Evolutionary conservation across 2,888 invertebrate genomes (phyloP), one percentile per base, ranked within the genome.

Genomic region (Plutella xylostella): DNA sequence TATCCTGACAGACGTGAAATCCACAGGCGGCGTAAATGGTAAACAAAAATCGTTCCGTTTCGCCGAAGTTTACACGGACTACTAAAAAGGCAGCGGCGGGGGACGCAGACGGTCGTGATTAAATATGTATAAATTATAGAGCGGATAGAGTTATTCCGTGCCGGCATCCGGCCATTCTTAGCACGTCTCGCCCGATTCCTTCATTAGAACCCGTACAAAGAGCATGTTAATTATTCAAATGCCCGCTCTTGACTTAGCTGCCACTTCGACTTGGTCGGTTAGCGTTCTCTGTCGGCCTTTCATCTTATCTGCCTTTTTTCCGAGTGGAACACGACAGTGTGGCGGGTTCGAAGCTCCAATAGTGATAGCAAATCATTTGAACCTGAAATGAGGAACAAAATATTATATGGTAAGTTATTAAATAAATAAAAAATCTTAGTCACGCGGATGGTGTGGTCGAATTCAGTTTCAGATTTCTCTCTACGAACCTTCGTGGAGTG

Each of bases 211-310:
- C 37, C 42, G 33, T 34, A 43, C 42, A 43, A 43, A 49, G 51
- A 54, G 49, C 44, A 50, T 51, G 52, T 51, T 52, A 54, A 54
- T 54, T 52, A 54, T 54, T 54, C 54, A 54, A 52, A 54, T 54
- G 50, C 46, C 50, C 48, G 48, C 49, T 48, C 47, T 51, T 39
- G 39, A 42, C 42, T 31, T 42, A 31, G 42, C 30, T 22, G 15
- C 30, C 30, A 7, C 19, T 19, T 31, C 19, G 22, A 39, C 22
- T 39, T 39, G 39, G 39, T 39, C 22, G 39, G 39, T 15, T 39
- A 39, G 39, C 39, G 22, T 39, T 39, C 39, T 39, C 39, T 19
- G 25, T 39, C 39, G 7, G 25, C 14, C 15, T 39, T 22, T 39
- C 39, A n/a, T 15, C 39, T 14, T 4, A 9, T 28, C 28, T 28